phyloP scores from a whole-genome alignment of 2,797 vertebrate genomes.

The Nyctibius grandis region DNA sequence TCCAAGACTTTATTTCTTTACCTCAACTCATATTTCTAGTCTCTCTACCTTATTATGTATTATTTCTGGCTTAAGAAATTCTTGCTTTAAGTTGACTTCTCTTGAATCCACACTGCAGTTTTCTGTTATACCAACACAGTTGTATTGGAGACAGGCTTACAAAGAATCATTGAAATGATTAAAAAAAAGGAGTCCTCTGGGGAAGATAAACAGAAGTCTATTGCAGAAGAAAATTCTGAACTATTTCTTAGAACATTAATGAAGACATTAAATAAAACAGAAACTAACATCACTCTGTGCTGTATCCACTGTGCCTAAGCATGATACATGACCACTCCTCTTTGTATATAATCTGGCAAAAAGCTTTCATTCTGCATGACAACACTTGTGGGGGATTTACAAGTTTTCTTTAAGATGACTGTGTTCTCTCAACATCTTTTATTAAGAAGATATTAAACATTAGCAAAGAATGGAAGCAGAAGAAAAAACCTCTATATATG shows the following conservation, averaged over 20 bases:
- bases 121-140: background rate
- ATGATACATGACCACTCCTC: background rate
- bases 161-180: background rate
- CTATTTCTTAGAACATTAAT: background rate
- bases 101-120: background rate
- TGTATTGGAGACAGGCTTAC: background rate
- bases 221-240: background rate
- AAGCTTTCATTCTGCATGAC: background rate
- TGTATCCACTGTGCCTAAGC: background rate
- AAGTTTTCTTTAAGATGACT: background rate
- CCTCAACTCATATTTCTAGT: background rate
- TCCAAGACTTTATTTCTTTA: background rate
- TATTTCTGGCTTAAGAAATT: background rate
- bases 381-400: background rate
- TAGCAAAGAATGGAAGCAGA: background rate
- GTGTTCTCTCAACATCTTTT: background rate
- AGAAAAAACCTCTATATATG: background rate
- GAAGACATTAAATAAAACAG: background rate
- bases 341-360: background rate
- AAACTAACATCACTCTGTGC: background rate
- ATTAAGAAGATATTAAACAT: background rate
- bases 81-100: background rate
- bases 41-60: background rate
- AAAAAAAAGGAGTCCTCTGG: background rate
- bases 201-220: background rate